phyloP scores from a whole-genome alignment of 2,888 invertebrate genomes.

The Syrphus vitripennis region DNA sequence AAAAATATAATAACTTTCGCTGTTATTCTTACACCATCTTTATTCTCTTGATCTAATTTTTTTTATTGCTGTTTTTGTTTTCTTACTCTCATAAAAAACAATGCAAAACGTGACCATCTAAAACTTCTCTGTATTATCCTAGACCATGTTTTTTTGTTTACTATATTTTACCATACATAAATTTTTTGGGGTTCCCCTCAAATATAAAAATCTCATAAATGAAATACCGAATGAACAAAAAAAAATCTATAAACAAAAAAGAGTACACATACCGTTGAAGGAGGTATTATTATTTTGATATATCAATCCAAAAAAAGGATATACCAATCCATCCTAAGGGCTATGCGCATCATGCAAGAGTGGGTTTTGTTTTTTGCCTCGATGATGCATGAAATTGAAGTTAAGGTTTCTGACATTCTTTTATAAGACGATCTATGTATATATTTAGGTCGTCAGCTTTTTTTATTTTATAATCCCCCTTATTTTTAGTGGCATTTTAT shows the following conservation, averaged over 20 bases:
- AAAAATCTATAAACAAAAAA: neutral
- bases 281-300: no score
- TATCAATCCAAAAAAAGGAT: neutral
- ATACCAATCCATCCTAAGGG: neutral
- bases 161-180: neutral
- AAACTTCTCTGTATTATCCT: neutral
- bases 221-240: neutral
- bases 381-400: slow-evolving; percentile 15
- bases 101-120: slow-evolving; percentile 1
- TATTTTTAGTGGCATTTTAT: neutral
- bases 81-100: neutral
- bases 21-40: neutral
- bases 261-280: no score
- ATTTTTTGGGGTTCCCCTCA: neutral
- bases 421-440: neutral
- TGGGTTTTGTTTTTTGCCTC: neutral
- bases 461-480: neutral
- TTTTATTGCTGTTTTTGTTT: neutral
- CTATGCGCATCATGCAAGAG: neutral
- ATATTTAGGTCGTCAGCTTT: neutral
- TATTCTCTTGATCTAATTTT: neutral
- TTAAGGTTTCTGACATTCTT: slow-evolving; percentile 2
- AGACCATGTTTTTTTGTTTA: neutral
- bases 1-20: no score
- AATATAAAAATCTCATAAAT: neutral